A percentile compares a stretch with the other conserved stretches of the same genome.
phyloP scores from a whole-genome alignment of 2,888 invertebrate genomes.

The Orchestes rusci region DNA sequence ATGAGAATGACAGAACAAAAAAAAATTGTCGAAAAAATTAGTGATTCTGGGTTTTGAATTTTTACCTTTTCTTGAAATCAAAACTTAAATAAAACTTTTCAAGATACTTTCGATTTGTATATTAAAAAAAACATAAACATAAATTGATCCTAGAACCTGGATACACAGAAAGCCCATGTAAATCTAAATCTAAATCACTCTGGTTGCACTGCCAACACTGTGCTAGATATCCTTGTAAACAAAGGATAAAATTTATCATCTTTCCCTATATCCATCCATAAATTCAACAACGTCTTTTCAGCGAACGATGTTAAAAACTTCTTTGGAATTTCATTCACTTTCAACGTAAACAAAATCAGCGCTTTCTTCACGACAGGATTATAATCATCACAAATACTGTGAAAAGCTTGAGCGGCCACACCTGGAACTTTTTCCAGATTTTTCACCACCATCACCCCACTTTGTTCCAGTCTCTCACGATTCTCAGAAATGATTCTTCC shows the following conservation, averaged over 20 bases:
- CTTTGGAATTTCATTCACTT: constrained; percentile 31
- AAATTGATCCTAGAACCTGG: too few species aligned
- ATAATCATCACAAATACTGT: constrained; percentile 51
- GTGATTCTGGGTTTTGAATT: too few species aligned
- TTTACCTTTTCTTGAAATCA: too few species aligned
- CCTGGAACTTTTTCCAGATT: constrained; percentile 40
- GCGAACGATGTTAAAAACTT: constrained; percentile 29
- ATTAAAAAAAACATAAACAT: too few species aligned
- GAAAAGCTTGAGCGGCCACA: constrained; percentile 46
- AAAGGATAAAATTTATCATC: constrained; percentile 44
- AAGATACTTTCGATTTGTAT: too few species aligned
- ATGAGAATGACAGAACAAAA: too few species aligned
- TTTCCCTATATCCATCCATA: constrained; percentile 39
- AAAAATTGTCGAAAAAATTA: too few species aligned
- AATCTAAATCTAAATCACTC: constrained; percentile 1
- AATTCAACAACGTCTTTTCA: constrained; percentile 37
- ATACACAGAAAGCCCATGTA: too few species aligned
- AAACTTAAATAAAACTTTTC: too few species aligned
- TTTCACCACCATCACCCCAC: constrained; percentile 38
- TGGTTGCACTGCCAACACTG: constrained; percentile 23
- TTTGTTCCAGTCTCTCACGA: constrained; percentile 30
- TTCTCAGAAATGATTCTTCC: constrained; percentile 34
- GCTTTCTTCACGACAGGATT: constrained; percentile 44
- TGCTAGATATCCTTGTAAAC: constrained; percentile 45
- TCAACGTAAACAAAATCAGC: constrained; percentile 45